These are phyloP conservation scores for Oryctes rhinoceros DNA, from an alignment of 1,140 invertebrate species.

Conservation along the genomic window DNA sequence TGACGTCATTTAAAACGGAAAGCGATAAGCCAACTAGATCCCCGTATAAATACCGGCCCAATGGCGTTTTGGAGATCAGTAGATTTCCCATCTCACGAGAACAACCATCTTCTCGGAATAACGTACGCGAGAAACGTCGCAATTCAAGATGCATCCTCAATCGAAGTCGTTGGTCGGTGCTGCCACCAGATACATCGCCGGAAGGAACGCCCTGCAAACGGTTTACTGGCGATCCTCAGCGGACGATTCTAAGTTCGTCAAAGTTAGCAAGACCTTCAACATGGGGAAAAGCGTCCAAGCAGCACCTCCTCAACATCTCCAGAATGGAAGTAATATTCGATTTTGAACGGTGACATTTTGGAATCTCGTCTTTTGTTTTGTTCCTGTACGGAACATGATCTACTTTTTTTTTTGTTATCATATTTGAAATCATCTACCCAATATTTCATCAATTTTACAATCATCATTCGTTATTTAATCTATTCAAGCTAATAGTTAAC, in stretches of 20 bases:
- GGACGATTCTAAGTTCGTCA: conserved; percentile 40
- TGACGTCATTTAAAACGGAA: conserved; percentile 13
- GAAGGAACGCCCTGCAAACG: conserved; percentile 74
- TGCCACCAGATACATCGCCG: conserved; percentile 73
- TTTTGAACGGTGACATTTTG: conserved; percentile 8
- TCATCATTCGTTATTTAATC: too few relatives aligned
- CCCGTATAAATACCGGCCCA: neutral
- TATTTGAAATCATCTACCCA: too few relatives aligned
- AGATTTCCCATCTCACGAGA: neutral
- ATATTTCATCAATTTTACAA: too few relatives aligned
- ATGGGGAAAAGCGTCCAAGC: conserved; percentile 16
- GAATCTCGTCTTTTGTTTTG: conserved; percentile 5
- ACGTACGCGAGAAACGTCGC: neutral
- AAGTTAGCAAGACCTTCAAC: conserved; percentile 43
- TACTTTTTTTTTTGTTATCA: too few relatives aligned
- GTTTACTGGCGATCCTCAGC: conserved; percentile 70
- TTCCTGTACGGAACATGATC: neutral
- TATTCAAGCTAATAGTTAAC: too few relatives aligned
- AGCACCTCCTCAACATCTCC: conserved; percentile 6
- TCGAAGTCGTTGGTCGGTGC: conserved; percentile 62
- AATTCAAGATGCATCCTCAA: conserved; percentile 30
- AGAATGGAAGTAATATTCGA: conserved; percentile 5
- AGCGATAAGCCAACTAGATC: neutral
- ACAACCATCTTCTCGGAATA: neutral
- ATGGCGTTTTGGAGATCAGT: neutral